Percentiles rank a stretch among this genome's conserved stretches.
Evolutionary conservation across 2,888 invertebrate genomes (phyloP).

Genomic region (Spialia ferax): DNA sequence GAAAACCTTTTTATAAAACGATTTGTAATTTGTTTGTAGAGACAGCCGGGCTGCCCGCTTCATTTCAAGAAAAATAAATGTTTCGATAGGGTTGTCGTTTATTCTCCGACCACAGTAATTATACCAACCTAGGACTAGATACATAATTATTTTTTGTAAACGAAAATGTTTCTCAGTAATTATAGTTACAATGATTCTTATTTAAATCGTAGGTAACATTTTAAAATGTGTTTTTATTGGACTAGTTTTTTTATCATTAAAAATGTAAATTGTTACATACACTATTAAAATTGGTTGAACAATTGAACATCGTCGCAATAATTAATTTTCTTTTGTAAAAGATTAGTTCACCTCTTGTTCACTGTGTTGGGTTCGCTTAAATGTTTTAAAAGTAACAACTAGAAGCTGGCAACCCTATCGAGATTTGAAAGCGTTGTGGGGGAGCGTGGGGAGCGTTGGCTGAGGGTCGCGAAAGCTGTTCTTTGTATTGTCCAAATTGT

Average conservation of each 20-base stretch:
- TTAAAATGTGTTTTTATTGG: neutral
- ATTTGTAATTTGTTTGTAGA: conserved; percentile 41
- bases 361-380: neutral
- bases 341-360: too few species aligned
- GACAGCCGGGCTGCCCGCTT: conserved; percentile 30
- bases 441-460: conserved; percentile 55
- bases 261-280: too few species aligned
- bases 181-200: too few species aligned
- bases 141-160: neutral
- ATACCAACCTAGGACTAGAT: neutral
- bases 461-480: conserved; percentile 61
- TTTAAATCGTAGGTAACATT: too few species aligned
- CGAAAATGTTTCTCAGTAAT: neutral
- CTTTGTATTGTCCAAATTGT: conserved; percentile 71
- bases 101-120: neutral
- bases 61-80: conserved; percentile 39
- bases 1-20: conserved; percentile 40
- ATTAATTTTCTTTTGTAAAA: too few species aligned
- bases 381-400: neutral
- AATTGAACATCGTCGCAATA: too few species aligned
- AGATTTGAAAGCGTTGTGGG: conserved; percentile 43
- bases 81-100: conserved; percentile 20
- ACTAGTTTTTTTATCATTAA: too few species aligned
- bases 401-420: conserved; percentile 20
- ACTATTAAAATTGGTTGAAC: too few species aligned